These are phyloP conservation scores for Craseonycteris thonglongyai DNA, from an alignment of 2,113 vertebrate species.

Conservation along the genomic window DNA sequence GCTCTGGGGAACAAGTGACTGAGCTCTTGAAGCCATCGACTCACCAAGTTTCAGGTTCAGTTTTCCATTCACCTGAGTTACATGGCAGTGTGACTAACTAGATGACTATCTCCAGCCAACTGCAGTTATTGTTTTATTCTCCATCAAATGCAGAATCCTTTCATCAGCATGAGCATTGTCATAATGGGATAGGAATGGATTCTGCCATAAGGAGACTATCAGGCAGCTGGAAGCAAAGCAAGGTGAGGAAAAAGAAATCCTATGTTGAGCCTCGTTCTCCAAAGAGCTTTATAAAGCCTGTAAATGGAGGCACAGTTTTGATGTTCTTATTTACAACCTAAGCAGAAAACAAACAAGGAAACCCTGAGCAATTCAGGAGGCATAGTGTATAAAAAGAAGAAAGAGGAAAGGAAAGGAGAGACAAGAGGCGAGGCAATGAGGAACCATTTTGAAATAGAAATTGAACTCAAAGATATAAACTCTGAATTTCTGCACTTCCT, in stretches of 20 bases:
- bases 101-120: constrained; percentile 37
- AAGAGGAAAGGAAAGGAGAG: not conserved
- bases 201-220: not conserved
- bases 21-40: not conserved
- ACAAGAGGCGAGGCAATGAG: not conserved
- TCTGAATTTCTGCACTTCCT: not conserved
- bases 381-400: not conserved
- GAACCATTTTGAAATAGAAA: not conserved
- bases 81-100: constrained; percentile 10
- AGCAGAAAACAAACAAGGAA: not conserved
- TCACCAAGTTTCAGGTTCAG: not conserved
- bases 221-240: not conserved
- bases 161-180: not conserved
- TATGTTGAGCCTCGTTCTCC: not conserved
- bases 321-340: not conserved
- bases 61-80: constrained; percentile 30
- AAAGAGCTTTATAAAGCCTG: constrained; percentile 9
- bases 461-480: not conserved
- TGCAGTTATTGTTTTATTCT: constrained; percentile 24
- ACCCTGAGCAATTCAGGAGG: not conserved
- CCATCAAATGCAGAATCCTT: constrained; percentile 1
- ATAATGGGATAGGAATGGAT: not conserved
- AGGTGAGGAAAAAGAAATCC: not conserved
- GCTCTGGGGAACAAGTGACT: not conserved
- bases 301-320: not conserved